phyloP scores from a whole-genome alignment of 64 coral and sea anemone genomes.

The Porites lutea region DNA sequence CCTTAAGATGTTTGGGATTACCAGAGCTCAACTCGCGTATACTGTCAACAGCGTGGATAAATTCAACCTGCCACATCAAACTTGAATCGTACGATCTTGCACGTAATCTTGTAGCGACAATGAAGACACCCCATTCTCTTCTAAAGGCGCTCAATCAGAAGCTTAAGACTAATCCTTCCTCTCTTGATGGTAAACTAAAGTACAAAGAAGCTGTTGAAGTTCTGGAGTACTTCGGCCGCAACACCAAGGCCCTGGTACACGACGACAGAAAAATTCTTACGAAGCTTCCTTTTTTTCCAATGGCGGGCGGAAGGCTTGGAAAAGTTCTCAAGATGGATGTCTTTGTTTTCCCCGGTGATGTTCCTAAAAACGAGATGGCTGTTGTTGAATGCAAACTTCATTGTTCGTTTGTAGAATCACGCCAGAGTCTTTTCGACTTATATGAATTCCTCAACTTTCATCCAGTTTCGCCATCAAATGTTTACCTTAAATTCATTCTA shows the following conservation, averaged over 20 bases:
- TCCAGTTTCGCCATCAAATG: not conserved
- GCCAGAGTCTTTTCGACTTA: conserved; percentile 3
- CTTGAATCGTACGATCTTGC: not conserved
- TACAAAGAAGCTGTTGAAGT: not conserved
- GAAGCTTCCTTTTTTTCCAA: conserved; percentile 50
- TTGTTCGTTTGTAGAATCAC: conserved; percentile 28
- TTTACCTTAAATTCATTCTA: conserved; percentile 38
- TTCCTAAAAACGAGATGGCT: conserved; percentile 40
- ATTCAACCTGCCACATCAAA: not conserved
- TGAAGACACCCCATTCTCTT: conserved; percentile 26
- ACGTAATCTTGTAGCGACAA: conserved; percentile 25
- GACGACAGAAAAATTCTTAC: conserved; percentile 30
- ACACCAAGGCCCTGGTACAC: not conserved
- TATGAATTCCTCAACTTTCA: conserved; percentile 20
- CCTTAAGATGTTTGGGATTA: not conserved
- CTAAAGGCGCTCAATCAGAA: conserved; percentile 41
- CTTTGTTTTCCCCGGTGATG: conserved; percentile 24
- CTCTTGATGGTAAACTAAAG: not conserved
- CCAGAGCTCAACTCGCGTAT: not conserved
- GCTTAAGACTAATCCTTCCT: not conserved
- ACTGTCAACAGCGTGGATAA: not conserved
- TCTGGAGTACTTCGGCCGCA: conserved; percentile 31
- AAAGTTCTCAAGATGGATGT: conserved; percentile 22
- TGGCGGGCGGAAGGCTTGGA: not conserved
- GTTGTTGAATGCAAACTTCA: conserved; percentile 16